Evolutionary conservation across 2,797 vertebrate genomes (phyloP).

Genomic region (Intellagama lesueurii): DNA sequence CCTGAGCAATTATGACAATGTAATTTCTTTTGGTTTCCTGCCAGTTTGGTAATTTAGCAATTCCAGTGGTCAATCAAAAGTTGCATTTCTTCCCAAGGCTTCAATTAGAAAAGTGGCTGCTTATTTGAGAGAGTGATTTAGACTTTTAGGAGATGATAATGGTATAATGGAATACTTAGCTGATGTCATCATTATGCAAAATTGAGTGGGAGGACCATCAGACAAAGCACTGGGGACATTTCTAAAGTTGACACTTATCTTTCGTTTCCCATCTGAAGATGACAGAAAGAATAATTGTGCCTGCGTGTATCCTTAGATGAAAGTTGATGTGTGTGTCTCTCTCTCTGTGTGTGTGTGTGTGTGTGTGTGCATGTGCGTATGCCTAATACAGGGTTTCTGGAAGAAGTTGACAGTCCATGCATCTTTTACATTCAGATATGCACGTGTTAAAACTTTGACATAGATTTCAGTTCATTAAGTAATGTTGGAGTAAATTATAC

Average conservation of each 20-base stretch:
- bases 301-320: background rate
- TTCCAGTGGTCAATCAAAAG: constrained; percentile 17
- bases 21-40: constrained; percentile 29
- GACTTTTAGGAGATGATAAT: constrained; percentile 19
- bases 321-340: background rate
- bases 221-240: constrained; percentile 8
- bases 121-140: constrained; percentile 12
- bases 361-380: too few relatives aligned
- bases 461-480: background rate
- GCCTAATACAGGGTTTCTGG: background rate
- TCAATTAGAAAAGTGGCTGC: background rate
- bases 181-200: background rate
- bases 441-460: background rate
- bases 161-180: background rate
- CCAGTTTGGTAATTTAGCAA: constrained; percentile 49
- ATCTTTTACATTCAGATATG: background rate
- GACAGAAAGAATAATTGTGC: background rate
- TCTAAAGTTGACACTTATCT: background rate
- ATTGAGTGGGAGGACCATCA: background rate
- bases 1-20: constrained; percentile 31
- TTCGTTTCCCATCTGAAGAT: background rate
- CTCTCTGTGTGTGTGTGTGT: too few relatives aligned
- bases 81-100: constrained; percentile 14
- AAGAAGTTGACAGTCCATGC: background rate
- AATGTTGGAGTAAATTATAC: background rate